Percentiles rank a stretch among this genome's conserved stretches.
These are phyloP conservation scores for Okapia johnstoni DNA, from an alignment of 2,113 vertebrate species.

Conservation along the genomic window DNA sequence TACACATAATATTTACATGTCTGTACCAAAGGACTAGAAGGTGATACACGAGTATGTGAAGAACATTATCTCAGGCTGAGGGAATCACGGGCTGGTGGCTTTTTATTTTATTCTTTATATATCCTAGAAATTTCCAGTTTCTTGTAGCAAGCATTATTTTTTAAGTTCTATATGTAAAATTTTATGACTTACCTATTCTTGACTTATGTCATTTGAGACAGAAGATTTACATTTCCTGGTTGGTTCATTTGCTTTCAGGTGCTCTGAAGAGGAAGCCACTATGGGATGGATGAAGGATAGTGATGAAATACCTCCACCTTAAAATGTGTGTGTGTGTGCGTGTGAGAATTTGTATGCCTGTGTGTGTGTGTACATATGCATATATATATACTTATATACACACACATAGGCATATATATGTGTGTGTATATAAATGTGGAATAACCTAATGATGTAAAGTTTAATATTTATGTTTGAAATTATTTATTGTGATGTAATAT, in stretches of 20 bases:
- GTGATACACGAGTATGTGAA: background rate
- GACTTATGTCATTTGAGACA: background rate
- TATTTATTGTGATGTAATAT: constrained; percentile 92
- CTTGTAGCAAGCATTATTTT: background rate
- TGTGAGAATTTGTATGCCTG: constrained; percentile 51
- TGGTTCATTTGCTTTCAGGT: constrained; percentile 69
- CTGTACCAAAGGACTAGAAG: background rate
- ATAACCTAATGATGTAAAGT: constrained; percentile 86
- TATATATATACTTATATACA: constrained; percentile 29
- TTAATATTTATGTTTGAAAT: constrained; percentile 89
- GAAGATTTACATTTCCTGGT: background rate
- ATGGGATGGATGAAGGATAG: constrained; percentile 82
- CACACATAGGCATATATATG: background rate
- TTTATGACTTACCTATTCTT: background rate
- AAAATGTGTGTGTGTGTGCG: constrained; percentile 51
- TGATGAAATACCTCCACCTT: constrained; percentile 87
- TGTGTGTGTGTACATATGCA: constrained; percentile 29
- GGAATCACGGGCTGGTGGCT: background rate
- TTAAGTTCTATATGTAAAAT: background rate
- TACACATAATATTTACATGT: background rate
- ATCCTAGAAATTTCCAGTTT: background rate
- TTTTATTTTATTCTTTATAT: background rate
- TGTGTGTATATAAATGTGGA: constrained; percentile 68
- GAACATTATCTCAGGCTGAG: background rate
- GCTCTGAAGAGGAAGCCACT: constrained; percentile 73